phyloP scores from a whole-genome alignment of 2,888 invertebrate species.

The Tridacna crocea region DNA sequence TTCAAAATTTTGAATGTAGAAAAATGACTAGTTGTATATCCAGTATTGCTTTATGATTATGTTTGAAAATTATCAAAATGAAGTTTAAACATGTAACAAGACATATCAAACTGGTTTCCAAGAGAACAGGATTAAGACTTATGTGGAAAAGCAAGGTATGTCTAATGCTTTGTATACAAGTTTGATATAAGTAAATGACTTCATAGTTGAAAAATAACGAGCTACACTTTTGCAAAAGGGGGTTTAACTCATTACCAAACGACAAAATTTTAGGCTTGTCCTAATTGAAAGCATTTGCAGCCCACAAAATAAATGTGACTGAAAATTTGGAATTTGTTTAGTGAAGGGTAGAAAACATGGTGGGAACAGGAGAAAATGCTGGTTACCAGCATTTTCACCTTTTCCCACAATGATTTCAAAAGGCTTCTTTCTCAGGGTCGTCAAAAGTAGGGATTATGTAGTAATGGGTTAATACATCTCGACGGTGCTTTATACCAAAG shows the following conservation, averaged over 20 bases:
- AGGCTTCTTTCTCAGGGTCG: no score
- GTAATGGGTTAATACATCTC: background rate
- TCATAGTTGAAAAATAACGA: no score
- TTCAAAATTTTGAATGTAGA: constrained; percentile 36
- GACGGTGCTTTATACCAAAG: no score
- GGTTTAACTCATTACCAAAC: background rate
- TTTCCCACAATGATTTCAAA: constrained; percentile 3
- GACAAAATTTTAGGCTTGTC: no score
- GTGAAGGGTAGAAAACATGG: background rate
- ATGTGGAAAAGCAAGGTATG: constrained; percentile 9
- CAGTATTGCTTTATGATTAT: background rate
- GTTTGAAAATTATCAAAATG: constrained; percentile 1
- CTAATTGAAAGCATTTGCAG: no score
- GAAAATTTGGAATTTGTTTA: no score
- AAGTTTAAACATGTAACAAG: background rate
- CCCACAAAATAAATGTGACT: no score
- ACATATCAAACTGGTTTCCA: constrained; percentile 13
- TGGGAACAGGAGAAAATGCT: background rate
- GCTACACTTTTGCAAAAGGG: no score
- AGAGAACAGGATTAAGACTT: background rate
- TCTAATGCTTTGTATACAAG: background rate
- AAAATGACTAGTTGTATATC: background rate
- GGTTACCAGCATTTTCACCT: background rate
- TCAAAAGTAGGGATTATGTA: background rate
- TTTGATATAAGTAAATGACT: no score